A percentile compares a stretch with the other conserved stretches of the same genome.
These are phyloP conservation scores for Cairina moschata DNA, from an alignment of 2,113 vertebrate species.

Conservation along the genomic window DNA sequence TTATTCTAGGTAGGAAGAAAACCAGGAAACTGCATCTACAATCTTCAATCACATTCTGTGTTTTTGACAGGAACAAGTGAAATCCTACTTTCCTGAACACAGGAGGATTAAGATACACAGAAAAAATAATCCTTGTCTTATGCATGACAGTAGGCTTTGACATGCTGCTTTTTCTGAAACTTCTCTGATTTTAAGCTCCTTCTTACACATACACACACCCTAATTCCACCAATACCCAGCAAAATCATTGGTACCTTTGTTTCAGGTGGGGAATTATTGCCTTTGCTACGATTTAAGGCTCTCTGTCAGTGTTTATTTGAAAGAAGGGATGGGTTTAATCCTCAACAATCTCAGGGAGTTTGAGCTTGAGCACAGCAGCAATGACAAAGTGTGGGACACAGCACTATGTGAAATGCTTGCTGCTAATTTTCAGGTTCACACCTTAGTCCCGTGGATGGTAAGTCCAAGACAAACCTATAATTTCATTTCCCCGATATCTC, in stretches of 20 bases:
- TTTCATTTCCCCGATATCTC: not conserved
- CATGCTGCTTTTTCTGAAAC: fast-evolving
- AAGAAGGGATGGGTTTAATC: not conserved
- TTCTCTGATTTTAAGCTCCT: not conserved
- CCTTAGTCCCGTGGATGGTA: not conserved
- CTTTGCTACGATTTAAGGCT: not conserved
- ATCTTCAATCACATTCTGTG: not conserved
- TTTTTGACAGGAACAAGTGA: not conserved
- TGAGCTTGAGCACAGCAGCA: not conserved
- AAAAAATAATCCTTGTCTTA: not conserved
- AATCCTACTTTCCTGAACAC: not conserved
- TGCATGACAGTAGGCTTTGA: not conserved
- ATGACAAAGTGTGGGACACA: not conserved
- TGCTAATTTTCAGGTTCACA: not conserved
- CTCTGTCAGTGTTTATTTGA: not conserved
- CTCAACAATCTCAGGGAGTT: not conserved
- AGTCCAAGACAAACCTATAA: not conserved
- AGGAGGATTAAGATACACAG: not conserved
- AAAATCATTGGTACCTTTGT: not conserved
- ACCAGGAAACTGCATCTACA: not conserved
- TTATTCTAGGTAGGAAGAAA: not conserved
- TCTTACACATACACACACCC: not conserved
- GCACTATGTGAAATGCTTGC: not conserved
- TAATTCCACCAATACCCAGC: not conserved
- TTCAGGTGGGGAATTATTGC: not conserved